Evolutionary conservation across 2,888 invertebrate species (phyloP).

Genomic region (Hymenopus coronatus): DNA sequence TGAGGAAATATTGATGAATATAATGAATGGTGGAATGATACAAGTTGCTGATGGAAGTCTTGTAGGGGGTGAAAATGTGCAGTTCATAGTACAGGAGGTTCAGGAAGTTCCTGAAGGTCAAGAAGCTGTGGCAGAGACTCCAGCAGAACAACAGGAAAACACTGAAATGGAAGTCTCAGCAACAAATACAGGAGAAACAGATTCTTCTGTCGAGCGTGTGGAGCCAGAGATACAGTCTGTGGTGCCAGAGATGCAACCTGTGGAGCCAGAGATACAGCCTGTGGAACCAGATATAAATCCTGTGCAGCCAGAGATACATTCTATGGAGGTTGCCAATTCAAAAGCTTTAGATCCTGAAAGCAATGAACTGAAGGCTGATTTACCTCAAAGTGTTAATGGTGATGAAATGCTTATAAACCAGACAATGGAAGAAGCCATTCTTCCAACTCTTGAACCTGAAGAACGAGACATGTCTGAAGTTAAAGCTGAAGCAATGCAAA

Average conservation of each 20-base stretch:
- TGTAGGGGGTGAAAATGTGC: slow-evolving; percentile 26
- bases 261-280: not conserved
- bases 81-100: slow-evolving; percentile 30
- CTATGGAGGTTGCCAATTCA: not conserved
- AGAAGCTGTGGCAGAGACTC: not conserved
- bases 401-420: not conserved
- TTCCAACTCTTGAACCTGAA: not conserved
- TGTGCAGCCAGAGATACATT: not conserved
- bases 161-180: not conserved
- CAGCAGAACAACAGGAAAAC: not conserved
- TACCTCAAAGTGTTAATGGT: not conserved
- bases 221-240: no score
- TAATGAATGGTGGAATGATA: slow-evolving; percentile 36
- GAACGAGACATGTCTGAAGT: not conserved
- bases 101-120: slow-evolving; percentile 1
- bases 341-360: not conserved
- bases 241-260: not conserved
- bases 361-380: not conserved
- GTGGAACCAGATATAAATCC: no score
- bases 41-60: slow-evolving; percentile 32
- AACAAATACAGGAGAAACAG: not conserved
- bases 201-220: no score
- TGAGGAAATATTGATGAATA: slow-evolving; percentile 55
- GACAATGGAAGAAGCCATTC: not conserved
- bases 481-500: not conserved